Conservation (phyloP, 2,888 invertebrate species). For the Monopis laevigella region DNA sequence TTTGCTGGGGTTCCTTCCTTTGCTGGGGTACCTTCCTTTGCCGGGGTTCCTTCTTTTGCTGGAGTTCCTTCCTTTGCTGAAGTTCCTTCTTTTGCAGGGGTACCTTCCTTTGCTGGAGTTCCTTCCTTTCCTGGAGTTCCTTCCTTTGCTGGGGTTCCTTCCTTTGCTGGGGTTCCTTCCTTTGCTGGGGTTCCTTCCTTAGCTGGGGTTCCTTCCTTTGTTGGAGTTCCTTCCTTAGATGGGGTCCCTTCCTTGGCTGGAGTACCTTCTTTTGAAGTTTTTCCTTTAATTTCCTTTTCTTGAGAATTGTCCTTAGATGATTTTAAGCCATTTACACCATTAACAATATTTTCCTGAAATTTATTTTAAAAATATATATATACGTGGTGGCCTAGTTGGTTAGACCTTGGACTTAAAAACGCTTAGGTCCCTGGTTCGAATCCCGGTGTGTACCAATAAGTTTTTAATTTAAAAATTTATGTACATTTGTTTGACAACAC, state of each 20-base stretch:
- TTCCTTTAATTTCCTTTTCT: constrained; percentile 24
- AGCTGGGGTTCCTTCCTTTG: constrained; percentile 15
- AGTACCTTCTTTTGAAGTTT: constrained; percentile 27
- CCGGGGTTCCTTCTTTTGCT: constrained; percentile 29
- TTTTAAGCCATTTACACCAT: constrained; percentile 35
- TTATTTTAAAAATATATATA: constrained; percentile 4
- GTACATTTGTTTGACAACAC: too few species aligned
- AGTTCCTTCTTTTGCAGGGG: constrained; percentile 7
- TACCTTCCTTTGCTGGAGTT: constrained; percentile 18
- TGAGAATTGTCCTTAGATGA: constrained; percentile 17
- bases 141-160: constrained; percentile 12
- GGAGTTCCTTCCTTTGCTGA: constrained; percentile 21
- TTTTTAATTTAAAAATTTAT: too few species aligned
- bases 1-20: constrained; percentile 33
- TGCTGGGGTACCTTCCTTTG: constrained; percentile 41
- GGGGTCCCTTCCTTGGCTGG: constrained; percentile 26
- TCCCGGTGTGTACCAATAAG: too few species aligned
- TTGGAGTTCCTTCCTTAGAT: constrained; percentile 19
- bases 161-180: constrained; percentile 24
- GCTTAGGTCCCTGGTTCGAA: too few species aligned
- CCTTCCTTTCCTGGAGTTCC: constrained; percentile 11
- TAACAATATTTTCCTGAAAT: constrained; percentile 37
- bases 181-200: constrained; percentile 26
- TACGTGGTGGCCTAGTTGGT: too few species aligned
- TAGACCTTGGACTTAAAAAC: too few species aligned